Evolutionary conservation across 2,888 invertebrate genomes (phyloP).

Genomic region (Sphecodes monilicornis): DNA sequence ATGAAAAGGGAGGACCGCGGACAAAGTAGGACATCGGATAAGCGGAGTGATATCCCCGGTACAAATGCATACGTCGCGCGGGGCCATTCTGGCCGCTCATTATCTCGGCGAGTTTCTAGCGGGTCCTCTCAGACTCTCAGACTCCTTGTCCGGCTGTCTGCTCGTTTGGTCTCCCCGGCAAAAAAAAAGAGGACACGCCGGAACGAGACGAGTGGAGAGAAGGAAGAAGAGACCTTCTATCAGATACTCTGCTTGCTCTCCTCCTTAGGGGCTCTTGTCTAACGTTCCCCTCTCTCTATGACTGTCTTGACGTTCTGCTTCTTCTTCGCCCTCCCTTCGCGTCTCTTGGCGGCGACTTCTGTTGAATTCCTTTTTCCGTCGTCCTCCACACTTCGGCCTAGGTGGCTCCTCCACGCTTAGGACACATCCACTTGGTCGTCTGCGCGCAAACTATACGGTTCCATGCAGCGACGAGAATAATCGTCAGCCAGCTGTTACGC

Average conservation of each 20-base stretch:
- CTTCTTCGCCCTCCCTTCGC: not conserved
- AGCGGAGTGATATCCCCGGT: conserved; percentile 45
- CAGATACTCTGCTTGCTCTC: conserved; percentile 46
- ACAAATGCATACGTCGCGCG: conserved; percentile 59
- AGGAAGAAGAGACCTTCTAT: conserved; percentile 58
- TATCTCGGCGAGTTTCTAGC: conserved; percentile 67
- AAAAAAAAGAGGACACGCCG: conserved; percentile 9
- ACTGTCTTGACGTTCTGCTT: conserved; percentile 58
- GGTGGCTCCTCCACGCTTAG: conserved; percentile 40
- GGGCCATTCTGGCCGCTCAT: conserved; percentile 65
- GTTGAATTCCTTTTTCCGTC: conserved; percentile 58
- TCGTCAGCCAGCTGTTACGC: conserved; percentile 34
- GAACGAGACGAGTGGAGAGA: conserved; percentile 1
- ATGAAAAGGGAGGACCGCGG: conserved; percentile 47
- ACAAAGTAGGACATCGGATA: conserved; percentile 43
- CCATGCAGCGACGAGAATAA: conserved; percentile 37
- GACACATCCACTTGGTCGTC: conserved; percentile 32
- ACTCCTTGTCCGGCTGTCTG: conserved; percentile 68
- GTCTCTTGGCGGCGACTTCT: conserved; percentile 54
- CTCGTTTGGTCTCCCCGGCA: conserved; percentile 55
- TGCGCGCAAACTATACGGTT: conserved; percentile 11
- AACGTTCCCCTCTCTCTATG: conserved; percentile 53
- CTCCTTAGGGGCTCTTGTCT: conserved; percentile 46
- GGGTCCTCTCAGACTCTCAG: conserved; percentile 58
- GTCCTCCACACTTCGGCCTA: conserved; percentile 25